Evolutionary conservation across 1,140 invertebrate genomes (phyloP).

Genomic region (Drosophila aff.): DNA sequence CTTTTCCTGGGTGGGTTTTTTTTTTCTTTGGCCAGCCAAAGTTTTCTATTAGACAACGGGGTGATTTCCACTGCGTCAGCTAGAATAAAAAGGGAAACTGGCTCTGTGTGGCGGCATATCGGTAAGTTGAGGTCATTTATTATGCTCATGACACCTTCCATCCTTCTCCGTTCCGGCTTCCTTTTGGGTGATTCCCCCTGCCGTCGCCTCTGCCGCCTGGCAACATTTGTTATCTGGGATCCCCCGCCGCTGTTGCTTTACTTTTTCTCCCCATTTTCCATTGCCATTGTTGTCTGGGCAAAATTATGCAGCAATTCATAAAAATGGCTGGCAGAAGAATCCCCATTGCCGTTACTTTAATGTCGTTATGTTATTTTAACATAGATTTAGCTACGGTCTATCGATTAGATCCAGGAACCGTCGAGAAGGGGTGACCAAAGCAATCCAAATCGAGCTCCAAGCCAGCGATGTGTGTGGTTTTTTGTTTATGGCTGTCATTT

Average conservation of each 20-base stretch:
- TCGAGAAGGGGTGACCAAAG: constrained; percentile 15
- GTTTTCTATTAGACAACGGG: constrained; percentile 77
- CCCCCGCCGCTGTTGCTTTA: neutral
- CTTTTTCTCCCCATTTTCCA: constrained; percentile 6
- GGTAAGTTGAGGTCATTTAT: constrained; percentile 78
- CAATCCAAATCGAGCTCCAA: neutral
- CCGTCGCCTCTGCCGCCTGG: constrained; percentile 27
- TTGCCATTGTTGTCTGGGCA: constrained; percentile 59
- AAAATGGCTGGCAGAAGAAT: constrained; percentile 51
- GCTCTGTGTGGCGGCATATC: constrained; percentile 46
- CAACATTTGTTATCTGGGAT: constrained; percentile 66
- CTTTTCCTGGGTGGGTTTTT: constrained; percentile 40
- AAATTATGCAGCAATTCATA: constrained; percentile 81
- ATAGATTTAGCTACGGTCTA: constrained; percentile 59
- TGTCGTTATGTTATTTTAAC: constrained; percentile 59
- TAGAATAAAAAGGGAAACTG: constrained; percentile 46
- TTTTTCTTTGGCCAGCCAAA: constrained; percentile 39
- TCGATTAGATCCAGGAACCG: constrained; percentile 46
- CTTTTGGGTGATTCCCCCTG: constrained; percentile 3
- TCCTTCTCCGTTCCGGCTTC: constrained; percentile 23
- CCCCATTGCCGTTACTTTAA: constrained; percentile 46
- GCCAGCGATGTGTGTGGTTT: constrained; percentile 38
- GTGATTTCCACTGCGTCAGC: constrained; percentile 69
- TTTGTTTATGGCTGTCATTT: constrained; percentile 35
- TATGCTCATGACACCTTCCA: constrained; percentile 77